Percentiles rank a stretch among this genome's conserved stretches.
Evolutionary conservation across 2,888 invertebrate genomes (phyloP).

Genomic region (Rhaphigaster nebulosa): DNA sequence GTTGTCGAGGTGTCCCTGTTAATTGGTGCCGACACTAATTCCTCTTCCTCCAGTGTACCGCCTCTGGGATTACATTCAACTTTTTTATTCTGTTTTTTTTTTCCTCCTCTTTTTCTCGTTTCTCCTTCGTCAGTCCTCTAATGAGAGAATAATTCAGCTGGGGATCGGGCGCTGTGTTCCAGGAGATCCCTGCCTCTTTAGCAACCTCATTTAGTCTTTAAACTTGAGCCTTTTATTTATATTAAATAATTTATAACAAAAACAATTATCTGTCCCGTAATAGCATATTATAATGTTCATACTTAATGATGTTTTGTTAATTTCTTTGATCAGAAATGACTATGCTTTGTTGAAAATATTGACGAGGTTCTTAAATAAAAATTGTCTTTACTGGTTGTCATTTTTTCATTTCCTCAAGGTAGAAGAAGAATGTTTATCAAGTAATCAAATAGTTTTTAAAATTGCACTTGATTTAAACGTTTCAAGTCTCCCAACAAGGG

Average conservation of each 20-base stretch:
- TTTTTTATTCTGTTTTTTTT: constrained; percentile 13
- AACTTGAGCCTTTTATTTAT: neutral
- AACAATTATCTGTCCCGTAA: too few species aligned
- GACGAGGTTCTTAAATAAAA: too few species aligned
- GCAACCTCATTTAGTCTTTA: neutral
- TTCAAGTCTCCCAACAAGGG: too few species aligned
- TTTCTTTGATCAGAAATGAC: too few species aligned
- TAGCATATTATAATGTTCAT: too few species aligned
- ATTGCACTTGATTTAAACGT: too few species aligned
- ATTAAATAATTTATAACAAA: neutral
- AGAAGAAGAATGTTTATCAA: too few species aligned
- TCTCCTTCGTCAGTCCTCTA: constrained; percentile 39
- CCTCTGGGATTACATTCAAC: neutral
- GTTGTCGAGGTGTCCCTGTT: constrained; percentile 20
- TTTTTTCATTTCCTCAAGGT: too few species aligned
- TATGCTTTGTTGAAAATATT: too few species aligned
- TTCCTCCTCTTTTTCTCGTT: neutral
- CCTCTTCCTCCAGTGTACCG: neutral
- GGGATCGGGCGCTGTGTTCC: neutral
- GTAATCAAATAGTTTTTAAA: too few species aligned
- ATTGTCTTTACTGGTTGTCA: too few species aligned
- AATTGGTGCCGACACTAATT: constrained; percentile 31
- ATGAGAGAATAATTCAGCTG: constrained; percentile 31
- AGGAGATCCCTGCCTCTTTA: neutral
- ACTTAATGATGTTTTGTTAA: too few species aligned